Evolutionary conservation across 2,888 invertebrate species (phyloP).

Genomic region (Meiosimyza platycephala): DNA sequence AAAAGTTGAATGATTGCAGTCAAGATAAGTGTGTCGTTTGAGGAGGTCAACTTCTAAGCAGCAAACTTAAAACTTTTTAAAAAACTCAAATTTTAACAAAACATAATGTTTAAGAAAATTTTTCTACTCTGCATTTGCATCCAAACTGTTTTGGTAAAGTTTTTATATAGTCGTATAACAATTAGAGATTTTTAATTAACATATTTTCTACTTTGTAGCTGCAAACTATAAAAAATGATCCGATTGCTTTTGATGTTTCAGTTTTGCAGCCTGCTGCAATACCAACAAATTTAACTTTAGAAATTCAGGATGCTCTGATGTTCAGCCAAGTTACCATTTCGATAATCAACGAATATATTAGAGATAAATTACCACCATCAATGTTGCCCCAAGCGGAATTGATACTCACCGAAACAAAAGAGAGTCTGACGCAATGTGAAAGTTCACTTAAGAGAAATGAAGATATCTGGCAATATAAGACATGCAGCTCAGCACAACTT

Average conservation of each 20-base stretch:
- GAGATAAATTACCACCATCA: constrained; percentile 35
- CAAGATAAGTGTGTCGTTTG: too few species aligned
- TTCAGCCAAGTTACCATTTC: constrained; percentile 35
- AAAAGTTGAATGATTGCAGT: too few species aligned
- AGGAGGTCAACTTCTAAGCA: too few species aligned
- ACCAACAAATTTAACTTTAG: background rate
- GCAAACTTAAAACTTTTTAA: too few species aligned
- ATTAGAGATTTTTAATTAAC: background rate
- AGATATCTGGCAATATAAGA: constrained; percentile 44
- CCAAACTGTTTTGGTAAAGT: background rate
- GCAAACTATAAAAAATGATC: background rate
- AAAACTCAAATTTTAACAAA: too few species aligned
- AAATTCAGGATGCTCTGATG: constrained; percentile 38
- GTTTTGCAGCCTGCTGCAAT: background rate
- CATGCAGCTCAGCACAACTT: constrained; percentile 40
- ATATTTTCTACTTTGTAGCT: background rate
- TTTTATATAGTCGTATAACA: background rate
- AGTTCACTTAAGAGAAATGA: constrained; percentile 22
- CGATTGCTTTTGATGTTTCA: too few species aligned
- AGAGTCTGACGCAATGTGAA: constrained; percentile 40
- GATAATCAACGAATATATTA: constrained; percentile 36
- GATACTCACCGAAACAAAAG: constrained; percentile 36
- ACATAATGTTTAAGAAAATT: background rate
- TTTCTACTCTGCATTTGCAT: background rate
- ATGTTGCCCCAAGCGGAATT: constrained; percentile 37